Evolutionary conservation across 2,113 vertebrate species (phyloP), one percentile per base, ranked within the genome.

Genomic region (Paramormyrops kingsleyae): DNA sequence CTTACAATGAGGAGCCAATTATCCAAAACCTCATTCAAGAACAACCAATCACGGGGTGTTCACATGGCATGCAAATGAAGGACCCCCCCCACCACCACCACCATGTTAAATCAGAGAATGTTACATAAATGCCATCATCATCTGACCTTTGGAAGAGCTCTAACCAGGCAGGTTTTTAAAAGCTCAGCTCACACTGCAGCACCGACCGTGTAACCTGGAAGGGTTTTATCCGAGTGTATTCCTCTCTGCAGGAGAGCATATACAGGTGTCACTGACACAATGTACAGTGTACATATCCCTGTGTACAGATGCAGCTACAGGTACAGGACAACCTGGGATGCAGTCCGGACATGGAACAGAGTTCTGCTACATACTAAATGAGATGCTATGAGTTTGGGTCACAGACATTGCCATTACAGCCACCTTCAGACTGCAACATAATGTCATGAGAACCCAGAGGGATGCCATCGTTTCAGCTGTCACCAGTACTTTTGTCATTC

Each of bases 121-220:
- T 4, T 62, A 47, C 83, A 80, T 88, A 90, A 92, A 92, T 88
- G 90, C 39, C 42, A 87, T 83, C 92, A 66, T 74, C 88, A 46
- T 83, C 84, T 94, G 93, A 93, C 93, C 91, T 94, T 95, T 93
- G 90, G 89, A 92, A 91, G 86, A 92, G 91, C 88, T 27, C 90
- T 84, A 88, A 90, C 92, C 89, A 2, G 89, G 90, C 88, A 91
- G 90, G 88, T 88, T 86, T 86, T 91, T 94, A 86, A 95, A 93
- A 94, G 92, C 39, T 83, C 42, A 19, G 35, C 24, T 84, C 44
- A 24, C 83, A 6, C 44, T 46, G 2, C 42, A 84, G 44, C 83
- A 12, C 42, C 1, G 24, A 10, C 42, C 1, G 17, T 39, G 5
- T 46, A 46, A 46, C 39, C 39, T 5, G 13, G 17, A 9, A 83